These are phyloP conservation scores for Lypha dubia DNA, from an alignment of 2,888 invertebrate genomes.

Conservation along the genomic window DNA sequence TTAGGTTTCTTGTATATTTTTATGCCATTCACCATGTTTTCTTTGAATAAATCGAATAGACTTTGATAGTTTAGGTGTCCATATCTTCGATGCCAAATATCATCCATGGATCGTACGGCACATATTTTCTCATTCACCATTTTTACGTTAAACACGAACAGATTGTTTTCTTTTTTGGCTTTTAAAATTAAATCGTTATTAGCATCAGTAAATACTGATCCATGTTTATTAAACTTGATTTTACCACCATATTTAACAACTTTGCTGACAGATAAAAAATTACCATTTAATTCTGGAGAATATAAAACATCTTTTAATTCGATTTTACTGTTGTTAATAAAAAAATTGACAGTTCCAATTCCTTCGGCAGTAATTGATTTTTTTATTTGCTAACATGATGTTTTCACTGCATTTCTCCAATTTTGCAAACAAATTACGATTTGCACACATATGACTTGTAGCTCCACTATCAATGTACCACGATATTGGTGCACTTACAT, in stretches of 20 bases:
- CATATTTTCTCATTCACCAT: background rate
- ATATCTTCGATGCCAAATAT: background rate
- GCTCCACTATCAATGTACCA: slow-evolving; percentile 34
- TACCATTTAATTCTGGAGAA: slow-evolving; percentile 26
- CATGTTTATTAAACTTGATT: slow-evolving; percentile 6
- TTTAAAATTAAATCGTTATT: background rate
- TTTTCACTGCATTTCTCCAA: background rate
- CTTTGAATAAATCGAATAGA: background rate
- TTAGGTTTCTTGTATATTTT: background rate
- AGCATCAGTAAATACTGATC: background rate
- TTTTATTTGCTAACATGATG: too few species aligned
- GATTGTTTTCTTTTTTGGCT: background rate
- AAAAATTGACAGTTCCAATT: too few species aligned
- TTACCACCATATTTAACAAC: slow-evolving; percentile 22
- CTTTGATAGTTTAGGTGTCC: background rate
- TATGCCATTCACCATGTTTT: background rate
- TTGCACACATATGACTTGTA: slow-evolving; percentile 29
- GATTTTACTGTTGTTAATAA: too few species aligned
- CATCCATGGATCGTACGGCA: too few species aligned
- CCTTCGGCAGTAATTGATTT: too few species aligned
- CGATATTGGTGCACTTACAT: slow-evolving; percentile 4
- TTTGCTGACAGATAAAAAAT: slow-evolving; percentile 34
- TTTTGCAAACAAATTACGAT: slow-evolving; percentile 12
- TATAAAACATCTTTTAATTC: slow-evolving; percentile 34
- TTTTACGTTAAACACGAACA: background rate